Evolutionary conservation across 2,797 vertebrate species (phyloP), one percentile per base, ranked within the genome.

Genomic region (Hippopotamyrus pictus): DNA sequence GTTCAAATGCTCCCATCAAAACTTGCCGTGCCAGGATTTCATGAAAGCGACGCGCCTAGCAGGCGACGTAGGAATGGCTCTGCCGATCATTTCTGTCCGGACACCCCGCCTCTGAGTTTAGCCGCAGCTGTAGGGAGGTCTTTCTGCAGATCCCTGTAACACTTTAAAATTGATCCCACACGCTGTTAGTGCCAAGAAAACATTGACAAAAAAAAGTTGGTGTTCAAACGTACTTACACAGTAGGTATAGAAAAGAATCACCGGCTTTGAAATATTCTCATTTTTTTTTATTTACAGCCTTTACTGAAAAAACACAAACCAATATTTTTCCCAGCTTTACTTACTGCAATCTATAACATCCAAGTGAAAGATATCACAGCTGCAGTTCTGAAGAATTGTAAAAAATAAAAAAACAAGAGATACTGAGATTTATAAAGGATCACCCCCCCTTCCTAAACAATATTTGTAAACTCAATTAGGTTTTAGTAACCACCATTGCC

Each of bases 131-230:
- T 46, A 84, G 57, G 86, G 41, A 29, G 22, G 86, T 22, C 37
- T 44, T 51, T 53, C 65, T 69, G 54, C 33, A 50, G 53, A 44
- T 90, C 50, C n/a, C 41, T 50, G 54, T 88, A 19, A 89, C 51
- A 62, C 62, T 53, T 87, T 53, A 89, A 69, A 50, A 44, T 82
- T 90, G 82, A 83, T 83, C n/a, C 79, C 79, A 50, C 79, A 83
- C 79, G 17, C 44, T 46, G 37, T 48, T n/a, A 79, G 12, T 37
- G 37, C 17, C n/a, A n/a, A 9, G 33, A 22, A 46, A 48, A 48
- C n/a, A n/a, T 48, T 7, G n/a, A 50, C 22, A 19, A 82, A 7
- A 57, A 48, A n/a, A 48, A 9, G 79, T 50, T 83, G 2, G 46
- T 48, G 17, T 48, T 46, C 44, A 2, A 50, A 50, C 79, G 19